Conservation (phyloP, 1,140 invertebrate genomes). For the Drosophila kanapiae region DNA sequence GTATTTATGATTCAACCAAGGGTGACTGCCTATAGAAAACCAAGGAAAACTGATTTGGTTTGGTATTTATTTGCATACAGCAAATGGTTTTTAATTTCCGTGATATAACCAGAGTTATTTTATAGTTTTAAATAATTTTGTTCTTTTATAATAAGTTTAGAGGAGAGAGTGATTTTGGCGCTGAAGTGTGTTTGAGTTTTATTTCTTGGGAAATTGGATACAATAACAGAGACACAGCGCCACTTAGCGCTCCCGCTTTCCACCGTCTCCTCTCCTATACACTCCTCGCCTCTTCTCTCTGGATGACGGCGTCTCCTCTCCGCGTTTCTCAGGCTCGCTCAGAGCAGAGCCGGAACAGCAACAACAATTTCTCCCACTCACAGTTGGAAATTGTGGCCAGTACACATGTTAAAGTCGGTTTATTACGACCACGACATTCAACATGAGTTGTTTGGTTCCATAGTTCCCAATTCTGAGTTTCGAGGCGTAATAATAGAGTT, state of each 20-base stretch:
- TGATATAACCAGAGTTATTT: neutral
- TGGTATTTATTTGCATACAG: neutral
- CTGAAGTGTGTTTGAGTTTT: constrained; percentile 12
- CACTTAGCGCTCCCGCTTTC: constrained; percentile 28
- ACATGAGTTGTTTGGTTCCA: constrained; percentile 58
- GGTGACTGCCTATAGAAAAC: neutral
- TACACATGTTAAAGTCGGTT: constrained; percentile 61
- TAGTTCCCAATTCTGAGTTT: constrained; percentile 19
- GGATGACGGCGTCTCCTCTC: constrained; percentile 26
- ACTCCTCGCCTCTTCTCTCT: constrained; percentile 39
- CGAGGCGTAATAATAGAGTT: constrained; percentile 5
- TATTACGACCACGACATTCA: constrained; percentile 73
- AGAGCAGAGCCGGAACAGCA: constrained; percentile 58
- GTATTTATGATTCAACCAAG: neutral
- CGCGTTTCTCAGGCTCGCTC: constrained; percentile 56
- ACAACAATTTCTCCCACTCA: constrained; percentile 33
- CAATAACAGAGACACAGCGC: constrained; percentile 53
- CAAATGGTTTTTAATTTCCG: neutral
- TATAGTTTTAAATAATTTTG: neutral
- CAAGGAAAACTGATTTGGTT: neutral
- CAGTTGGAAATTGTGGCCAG: constrained; percentile 59
- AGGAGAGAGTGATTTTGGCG: constrained; percentile 22
- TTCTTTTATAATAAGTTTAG: neutral
- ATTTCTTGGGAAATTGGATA: constrained; percentile 56
- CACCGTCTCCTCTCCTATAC: constrained; percentile 9